These are phyloP conservation scores for Prionace glauca DNA, from an alignment of 2,797 vertebrate genomes.

Conservation along the genomic window DNA sequence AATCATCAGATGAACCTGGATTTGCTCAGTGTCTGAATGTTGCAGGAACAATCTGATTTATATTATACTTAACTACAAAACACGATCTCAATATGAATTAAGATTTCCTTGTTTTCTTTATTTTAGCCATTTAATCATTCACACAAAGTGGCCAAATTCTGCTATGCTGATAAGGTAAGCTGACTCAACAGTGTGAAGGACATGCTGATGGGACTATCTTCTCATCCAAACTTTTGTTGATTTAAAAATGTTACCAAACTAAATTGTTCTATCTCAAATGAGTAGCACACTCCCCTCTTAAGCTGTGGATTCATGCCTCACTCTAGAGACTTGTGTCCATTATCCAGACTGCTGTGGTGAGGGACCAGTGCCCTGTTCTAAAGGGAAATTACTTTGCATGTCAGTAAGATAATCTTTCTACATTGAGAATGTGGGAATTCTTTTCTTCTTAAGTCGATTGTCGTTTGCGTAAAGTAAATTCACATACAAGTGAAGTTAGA, in stretches of 20 bases:
- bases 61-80: not conserved
- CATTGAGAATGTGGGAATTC: not conserved
- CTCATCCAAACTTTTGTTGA: not conserved
- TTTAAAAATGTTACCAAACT: not conserved
- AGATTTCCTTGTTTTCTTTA: conserved; percentile 30
- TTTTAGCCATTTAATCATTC: conserved; percentile 82
- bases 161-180: conserved; percentile 86
- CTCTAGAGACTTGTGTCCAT: not conserved
- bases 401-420: not conserved
- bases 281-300: not conserved
- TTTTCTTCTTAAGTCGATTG: not conserved
- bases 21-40: no score
- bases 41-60: not conserved
- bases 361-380: not conserved
- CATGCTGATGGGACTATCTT: no score
- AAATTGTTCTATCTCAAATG: not conserved
- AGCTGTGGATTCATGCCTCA: not conserved
- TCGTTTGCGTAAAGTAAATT: not conserved
- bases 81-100: not conserved
- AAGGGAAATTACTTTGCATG: not conserved
- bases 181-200: not conserved
- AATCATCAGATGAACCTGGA: not conserved
- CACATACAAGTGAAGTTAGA: not conserved
- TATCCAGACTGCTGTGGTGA: not conserved
- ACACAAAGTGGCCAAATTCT: conserved; percentile 87